Evolutionary conservation across 1,140 invertebrate species (phyloP).

Genomic region (Euura lappo): DNA sequence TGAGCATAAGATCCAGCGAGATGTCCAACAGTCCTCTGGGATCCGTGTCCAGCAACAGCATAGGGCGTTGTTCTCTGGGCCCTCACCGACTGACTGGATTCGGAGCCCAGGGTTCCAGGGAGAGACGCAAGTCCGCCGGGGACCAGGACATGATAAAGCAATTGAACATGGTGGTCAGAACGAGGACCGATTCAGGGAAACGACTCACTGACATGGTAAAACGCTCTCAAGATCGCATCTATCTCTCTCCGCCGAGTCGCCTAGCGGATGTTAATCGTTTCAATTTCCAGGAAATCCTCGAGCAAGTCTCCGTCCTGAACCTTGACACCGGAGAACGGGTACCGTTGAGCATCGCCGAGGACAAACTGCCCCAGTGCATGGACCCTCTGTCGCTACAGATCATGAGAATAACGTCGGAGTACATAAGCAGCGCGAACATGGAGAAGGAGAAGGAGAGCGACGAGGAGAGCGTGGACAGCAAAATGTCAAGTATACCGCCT

Average conservation of each 20-base stretch:
- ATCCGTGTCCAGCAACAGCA: constrained; percentile 62
- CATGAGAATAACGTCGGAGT: constrained; percentile 90
- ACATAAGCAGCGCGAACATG: constrained; percentile 76
- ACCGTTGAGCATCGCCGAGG: constrained; percentile 87
- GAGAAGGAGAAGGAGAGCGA: constrained; percentile 82
- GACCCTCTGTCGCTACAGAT: constrained; percentile 92
- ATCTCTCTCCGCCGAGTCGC: neutral
- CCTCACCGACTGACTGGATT: constrained; percentile 56
- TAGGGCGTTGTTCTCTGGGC: constrained; percentile 67
- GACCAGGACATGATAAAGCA: constrained; percentile 75
- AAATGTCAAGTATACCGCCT: constrained; percentile 69
- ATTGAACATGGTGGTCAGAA: constrained; percentile 79
- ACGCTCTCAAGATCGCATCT: neutral
- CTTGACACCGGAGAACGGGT: constrained; percentile 91
- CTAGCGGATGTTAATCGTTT: neutral
- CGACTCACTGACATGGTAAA: constrained; percentile 77
- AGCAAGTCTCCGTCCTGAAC: constrained; percentile 92
- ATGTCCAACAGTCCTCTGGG: constrained; percentile 57
- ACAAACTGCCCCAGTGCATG: constrained; percentile 88
- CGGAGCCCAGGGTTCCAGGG: constrained; percentile 60
- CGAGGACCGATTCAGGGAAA: constrained; percentile 84
- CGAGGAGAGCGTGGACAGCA: constrained; percentile 83
- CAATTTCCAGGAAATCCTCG: constrained; percentile 78
- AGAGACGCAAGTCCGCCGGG: constrained; percentile 74
- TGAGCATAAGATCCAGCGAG: constrained; percentile 52